Conservation (phyloP, 2,113 vertebrate genomes). For the Tachycineta bicolor region DNA sequence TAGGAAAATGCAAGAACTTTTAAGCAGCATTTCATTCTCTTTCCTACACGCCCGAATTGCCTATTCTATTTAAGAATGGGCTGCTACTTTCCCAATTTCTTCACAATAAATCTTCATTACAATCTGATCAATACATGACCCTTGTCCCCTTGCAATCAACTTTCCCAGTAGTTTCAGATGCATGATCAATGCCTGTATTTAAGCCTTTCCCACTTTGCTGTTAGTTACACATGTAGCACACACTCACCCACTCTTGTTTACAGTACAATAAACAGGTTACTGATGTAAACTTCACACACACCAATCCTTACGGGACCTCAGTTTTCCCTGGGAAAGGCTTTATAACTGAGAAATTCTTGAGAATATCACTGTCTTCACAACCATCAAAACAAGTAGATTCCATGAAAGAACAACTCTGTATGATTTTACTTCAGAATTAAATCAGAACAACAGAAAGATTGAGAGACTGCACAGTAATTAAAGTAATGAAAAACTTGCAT, state of each 20-base stretch:
- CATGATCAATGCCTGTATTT: neutral
- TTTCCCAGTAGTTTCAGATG: neutral
- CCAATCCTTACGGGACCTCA: too few relatives aligned
- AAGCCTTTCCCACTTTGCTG: neutral
- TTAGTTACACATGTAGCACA: neutral
- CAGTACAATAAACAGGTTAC: neutral
- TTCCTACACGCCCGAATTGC: neutral
- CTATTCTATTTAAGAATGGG: neutral
- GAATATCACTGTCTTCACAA: neutral
- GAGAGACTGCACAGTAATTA: neutral
- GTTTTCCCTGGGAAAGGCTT: neutral
- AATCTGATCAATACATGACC: neutral
- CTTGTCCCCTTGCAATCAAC: neutral
- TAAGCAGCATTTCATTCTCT: neutral
- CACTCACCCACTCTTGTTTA: neutral
- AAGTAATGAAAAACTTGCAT: neutral
- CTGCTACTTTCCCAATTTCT: neutral
- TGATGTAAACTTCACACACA: neutral
- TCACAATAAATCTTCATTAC: slow-evolving; percentile 18
- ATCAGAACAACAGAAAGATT: neutral
- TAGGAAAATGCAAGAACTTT: neutral
- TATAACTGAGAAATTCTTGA: neutral
- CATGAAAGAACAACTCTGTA: neutral
- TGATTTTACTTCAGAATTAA: neutral
- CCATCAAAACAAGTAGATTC: neutral